Base-by-base conservation (phyloP, 2,888 invertebrate species). In the Rutpela maculata region DNA sequence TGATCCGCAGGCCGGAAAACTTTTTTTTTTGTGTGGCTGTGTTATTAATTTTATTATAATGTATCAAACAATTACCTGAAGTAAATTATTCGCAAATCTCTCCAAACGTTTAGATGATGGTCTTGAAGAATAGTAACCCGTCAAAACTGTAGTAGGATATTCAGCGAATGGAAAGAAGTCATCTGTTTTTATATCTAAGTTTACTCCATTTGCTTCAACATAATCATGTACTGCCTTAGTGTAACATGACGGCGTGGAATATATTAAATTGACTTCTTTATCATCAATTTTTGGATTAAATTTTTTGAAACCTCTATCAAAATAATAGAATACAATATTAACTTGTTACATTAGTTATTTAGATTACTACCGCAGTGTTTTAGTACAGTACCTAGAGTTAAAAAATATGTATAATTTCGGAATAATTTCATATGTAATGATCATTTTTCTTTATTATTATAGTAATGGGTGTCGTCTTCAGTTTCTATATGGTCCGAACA, bases 221-320 rank as follows among this genome's bases (percentile, higher is more conserved):
- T 89, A 88, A 31, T 89, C 86, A 78, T 90, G 92, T 0, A 97
- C 90, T 0, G 95, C 92, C 85, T 96, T 94, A 72, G 96, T 83
- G 84, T 96, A 96, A 84, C 96, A 96, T 0, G 94, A 93, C 0
- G 96, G 96, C 0, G 96, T 96, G 0, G 96, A 96, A 86, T 96
- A 96, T 78, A 96, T 92, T 9, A 96, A 88, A 83, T 97, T 96
- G 0, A 63, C 18, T 63, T 72, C 63, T 59, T 81, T 67, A 68
- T 91, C 67, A 12, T 78, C 43, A 17, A 77, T 67, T 56, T 59
- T 77, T 11, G 76, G 76, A 19, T 73, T 73, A 38, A 77, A 77
- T 59, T 62, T 55, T 22, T 71, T 63, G 18, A 83, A 83, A 19
- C 82, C 83, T 50, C 82, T 82, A 9, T 7, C 31, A 70, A 59